Percentiles rank a stretch among this genome's conserved stretches.
These are phyloP conservation scores for Gobio occitaniae DNA, from an alignment of 2,797 vertebrate species.

Conservation along the genomic window DNA sequence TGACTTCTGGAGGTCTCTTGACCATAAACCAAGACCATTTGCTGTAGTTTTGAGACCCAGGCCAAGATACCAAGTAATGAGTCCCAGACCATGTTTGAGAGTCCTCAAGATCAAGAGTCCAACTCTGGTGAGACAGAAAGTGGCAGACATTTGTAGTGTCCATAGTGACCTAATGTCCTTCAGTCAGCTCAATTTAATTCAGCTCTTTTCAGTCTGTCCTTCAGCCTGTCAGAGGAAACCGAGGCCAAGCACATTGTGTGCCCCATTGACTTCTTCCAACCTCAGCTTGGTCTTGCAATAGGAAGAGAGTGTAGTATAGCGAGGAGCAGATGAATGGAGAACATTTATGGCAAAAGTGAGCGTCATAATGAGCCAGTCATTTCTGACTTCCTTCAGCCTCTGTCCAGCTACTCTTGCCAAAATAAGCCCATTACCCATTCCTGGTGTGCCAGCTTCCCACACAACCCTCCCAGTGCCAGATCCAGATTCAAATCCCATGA, in stretches of 20 bases:
- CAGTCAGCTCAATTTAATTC: conserved; percentile 50
- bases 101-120: conserved; percentile 1
- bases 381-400: conserved; percentile 25
- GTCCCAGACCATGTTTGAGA: not conserved
- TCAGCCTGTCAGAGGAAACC: conserved; percentile 43
- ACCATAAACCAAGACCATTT: not conserved
- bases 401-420: conserved; percentile 36
- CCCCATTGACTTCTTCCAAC: conserved; percentile 19
- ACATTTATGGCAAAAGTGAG: conserved; percentile 34
- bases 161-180: conserved; percentile 47
- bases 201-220: conserved; percentile 46
- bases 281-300: conserved; percentile 11
- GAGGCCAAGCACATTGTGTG: conserved; percentile 44
- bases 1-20: not conserved
- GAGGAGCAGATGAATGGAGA: not conserved
- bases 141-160: conserved; percentile 27
- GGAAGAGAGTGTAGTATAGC: not conserved
- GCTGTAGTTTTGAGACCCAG: not conserved
- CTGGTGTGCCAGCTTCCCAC: conserved; percentile 44
- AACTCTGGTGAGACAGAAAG: conserved; percentile 29
- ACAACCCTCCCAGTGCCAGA: conserved; percentile 50
- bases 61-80: conserved; percentile 7
- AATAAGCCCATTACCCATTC: conserved; percentile 36
- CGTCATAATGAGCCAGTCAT: conserved; percentile 41
- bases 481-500: conserved; percentile 56